Percentiles rank a stretch among this genome's conserved stretches.
Conservation (phyloP, 2,888 invertebrate species). For the Calliopum simillimum region DNA sequence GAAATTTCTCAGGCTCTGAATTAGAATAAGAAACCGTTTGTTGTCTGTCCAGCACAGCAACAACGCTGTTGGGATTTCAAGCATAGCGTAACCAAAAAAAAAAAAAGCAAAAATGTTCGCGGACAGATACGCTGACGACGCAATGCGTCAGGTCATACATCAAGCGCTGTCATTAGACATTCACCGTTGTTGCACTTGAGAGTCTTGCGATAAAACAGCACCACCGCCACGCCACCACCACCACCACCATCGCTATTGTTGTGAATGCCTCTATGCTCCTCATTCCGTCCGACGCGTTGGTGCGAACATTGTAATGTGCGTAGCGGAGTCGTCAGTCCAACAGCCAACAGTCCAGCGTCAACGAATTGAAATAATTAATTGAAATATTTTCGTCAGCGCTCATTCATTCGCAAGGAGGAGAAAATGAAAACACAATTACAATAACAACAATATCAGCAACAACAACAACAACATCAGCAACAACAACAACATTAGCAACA, state of each 20-base stretch:
- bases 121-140: not conserved
- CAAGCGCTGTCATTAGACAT: slow-evolving; percentile 6
- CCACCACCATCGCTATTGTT: not conserved
- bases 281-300: not conserved
- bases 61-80: not conserved
- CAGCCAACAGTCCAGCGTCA: not conserved
- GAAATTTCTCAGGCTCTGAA: slow-evolving; percentile 10
- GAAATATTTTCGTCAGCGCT: slow-evolving; percentile 30
- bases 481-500: too few relatives aligned
- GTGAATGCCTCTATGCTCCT: not conserved
- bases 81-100: not conserved
- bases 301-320: slow-evolving; percentile 1
- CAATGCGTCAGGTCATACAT: slow-evolving; percentile 8
- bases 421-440: not conserved
- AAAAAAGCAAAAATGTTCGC: too few relatives aligned
- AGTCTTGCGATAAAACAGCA: too few relatives aligned
- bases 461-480: not conserved
- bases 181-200: slow-evolving; percentile 17
- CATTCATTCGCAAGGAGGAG: not conserved
- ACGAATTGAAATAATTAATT: slow-evolving; percentile 29
- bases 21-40: slow-evolving; percentile 5
- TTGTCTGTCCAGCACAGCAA: slow-evolving; percentile 12
- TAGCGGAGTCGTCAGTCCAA: too few relatives aligned
- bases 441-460: not conserved
- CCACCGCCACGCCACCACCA: not conserved